Evolutionary conservation across 2,113 vertebrate species (phyloP).

Genomic region (Sphaerodactylus townsendi): DNA sequence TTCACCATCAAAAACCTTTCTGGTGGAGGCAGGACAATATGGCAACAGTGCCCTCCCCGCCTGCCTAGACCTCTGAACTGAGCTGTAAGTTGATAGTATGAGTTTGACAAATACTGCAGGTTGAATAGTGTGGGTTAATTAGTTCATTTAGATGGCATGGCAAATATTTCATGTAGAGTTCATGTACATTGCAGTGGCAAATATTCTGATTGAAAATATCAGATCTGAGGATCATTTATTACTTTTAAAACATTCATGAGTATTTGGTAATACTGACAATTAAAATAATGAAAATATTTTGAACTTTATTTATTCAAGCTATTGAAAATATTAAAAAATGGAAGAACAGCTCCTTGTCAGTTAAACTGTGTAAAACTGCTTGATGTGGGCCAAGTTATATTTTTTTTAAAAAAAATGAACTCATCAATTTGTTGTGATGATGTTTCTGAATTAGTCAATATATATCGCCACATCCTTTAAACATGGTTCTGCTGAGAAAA

Average conservation of each 20-base stretch:
- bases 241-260: background rate
- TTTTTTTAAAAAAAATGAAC: no score
- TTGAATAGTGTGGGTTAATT: background rate
- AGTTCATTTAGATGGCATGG: background rate
- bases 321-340: background rate
- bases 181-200: no score
- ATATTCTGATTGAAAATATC: constrained; percentile 1
- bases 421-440: no score
- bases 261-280: background rate
- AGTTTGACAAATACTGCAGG: background rate
- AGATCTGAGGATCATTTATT: background rate
- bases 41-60: no score
- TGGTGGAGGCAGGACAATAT: no score
- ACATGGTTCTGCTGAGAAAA: no score
- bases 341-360: background rate
- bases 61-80: no score
- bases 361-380: background rate
- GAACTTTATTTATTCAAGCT: background rate
- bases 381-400: background rate
- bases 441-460: no score
- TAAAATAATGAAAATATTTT: background rate
- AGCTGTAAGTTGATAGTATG: background rate
- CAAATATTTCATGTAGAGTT: no score
- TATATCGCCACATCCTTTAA: no score
- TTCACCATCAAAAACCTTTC: no score